phyloP scores from a whole-genome alignment of 2,797 vertebrate genomes.

The Arctocebus calabarensis region DNA sequence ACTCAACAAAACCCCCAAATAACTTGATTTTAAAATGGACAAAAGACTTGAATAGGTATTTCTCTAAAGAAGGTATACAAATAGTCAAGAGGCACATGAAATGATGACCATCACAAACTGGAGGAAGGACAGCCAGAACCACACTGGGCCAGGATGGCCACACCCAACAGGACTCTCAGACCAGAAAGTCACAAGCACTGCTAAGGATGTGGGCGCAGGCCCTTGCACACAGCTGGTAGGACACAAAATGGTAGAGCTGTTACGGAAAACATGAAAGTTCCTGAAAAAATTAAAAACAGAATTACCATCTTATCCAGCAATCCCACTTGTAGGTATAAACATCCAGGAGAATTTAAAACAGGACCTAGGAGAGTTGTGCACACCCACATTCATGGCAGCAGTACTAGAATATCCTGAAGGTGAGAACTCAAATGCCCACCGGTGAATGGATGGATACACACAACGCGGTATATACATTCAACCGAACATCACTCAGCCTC shows the following conservation, averaged over 20 bases:
- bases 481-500: neutral
- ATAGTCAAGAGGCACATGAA: neutral
- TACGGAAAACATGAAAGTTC: neutral
- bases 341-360: neutral
- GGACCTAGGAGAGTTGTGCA: neutral
- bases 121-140: neutral
- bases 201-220: neutral
- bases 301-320: neutral
- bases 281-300: neutral
- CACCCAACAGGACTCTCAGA: neutral
- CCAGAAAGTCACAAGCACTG: neutral
- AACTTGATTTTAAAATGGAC: neutral
- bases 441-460: neutral
- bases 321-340: neutral
- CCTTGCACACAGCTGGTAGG: neutral
- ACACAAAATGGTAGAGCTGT: neutral
- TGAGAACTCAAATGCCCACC: neutral
- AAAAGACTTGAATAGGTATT: neutral
- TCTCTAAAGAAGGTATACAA: neutral
- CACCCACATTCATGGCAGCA: neutral
- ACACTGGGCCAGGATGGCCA: neutral
- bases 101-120: neutral
- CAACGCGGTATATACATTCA: neutral
- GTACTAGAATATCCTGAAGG: neutral
- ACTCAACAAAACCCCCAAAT: slow-evolving; percentile 14